These are phyloP conservation scores for Hepsetus odoe DNA, from an alignment of 2,113 vertebrate species.

Conservation along the genomic window DNA sequence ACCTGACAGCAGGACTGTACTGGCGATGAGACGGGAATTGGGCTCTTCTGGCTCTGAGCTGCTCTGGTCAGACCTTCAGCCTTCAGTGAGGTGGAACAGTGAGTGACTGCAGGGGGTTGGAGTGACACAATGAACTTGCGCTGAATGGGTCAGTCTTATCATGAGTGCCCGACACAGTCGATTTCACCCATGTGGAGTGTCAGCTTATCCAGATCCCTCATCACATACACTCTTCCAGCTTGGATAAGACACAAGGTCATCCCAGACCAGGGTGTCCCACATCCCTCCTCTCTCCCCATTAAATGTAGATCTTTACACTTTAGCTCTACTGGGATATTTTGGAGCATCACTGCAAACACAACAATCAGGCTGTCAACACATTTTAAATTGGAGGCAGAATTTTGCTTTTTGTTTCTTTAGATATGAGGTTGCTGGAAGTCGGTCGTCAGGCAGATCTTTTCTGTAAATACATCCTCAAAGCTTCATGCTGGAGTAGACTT, in stretches of 20 bases:
- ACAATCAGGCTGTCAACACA: not conserved
- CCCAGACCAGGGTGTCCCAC: constrained; percentile 22
- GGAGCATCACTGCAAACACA: not conserved
- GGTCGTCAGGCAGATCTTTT: too few species aligned
- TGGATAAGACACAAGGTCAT: constrained; percentile 38
- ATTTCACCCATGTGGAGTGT: constrained; percentile 48
- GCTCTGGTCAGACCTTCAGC: constrained; percentile 40
- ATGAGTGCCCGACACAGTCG: constrained; percentile 45
- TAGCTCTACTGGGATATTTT: not conserved
- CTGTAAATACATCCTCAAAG: too few species aligned
- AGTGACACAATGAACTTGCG: constrained; percentile 27
- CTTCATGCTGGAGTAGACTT: not conserved
- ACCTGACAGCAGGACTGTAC: constrained; percentile 47
- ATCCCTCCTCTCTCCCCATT: not conserved
- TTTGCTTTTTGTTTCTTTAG: too few species aligned
- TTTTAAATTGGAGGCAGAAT: not conserved
- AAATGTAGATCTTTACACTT: constrained; percentile 1
- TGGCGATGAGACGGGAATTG: constrained; percentile 40
- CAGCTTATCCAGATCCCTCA: constrained; percentile 18
- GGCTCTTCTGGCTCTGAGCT: constrained; percentile 41
- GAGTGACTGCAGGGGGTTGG: constrained; percentile 16
- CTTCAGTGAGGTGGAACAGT: constrained; percentile 47
- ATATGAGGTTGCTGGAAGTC: too few species aligned
- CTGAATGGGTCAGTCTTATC: constrained; percentile 49
- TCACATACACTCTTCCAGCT: not conserved